Conservation (phyloP, 1,140 invertebrate species). For the Diorhabda sublineata region DNA sequence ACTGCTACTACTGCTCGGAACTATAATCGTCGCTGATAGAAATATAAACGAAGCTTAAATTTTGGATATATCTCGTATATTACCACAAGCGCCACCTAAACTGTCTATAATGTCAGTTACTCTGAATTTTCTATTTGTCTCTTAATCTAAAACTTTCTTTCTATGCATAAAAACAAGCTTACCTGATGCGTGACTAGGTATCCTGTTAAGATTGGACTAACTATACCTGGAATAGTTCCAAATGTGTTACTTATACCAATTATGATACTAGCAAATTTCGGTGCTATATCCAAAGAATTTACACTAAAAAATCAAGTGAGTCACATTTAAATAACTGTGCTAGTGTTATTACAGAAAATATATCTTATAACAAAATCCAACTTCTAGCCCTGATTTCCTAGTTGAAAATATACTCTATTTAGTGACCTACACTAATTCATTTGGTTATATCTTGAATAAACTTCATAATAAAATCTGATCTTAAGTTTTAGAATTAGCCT, state of each 20-base stretch:
- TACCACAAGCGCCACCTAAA: not conserved
- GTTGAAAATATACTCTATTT: too few species aligned
- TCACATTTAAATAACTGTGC: too few species aligned
- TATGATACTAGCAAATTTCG: slow-evolving; percentile 73
- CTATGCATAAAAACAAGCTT: not conserved
- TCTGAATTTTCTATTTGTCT: not conserved
- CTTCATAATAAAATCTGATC: too few species aligned
- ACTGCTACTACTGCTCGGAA: not conserved
- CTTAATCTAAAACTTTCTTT: not conserved
- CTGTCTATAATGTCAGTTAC: not conserved
- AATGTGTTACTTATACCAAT: slow-evolving; percentile 88
- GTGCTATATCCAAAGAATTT: slow-evolving; percentile 84
- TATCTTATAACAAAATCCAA: too few species aligned
- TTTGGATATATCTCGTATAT: not conserved
- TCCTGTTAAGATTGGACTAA: slow-evolving; percentile 78
- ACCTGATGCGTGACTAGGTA: slow-evolving; percentile 58
- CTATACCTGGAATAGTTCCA: slow-evolving; percentile 82
- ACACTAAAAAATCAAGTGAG: slow-evolving; percentile 56
- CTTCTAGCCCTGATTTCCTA: too few species aligned
- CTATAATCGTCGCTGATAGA: not conserved
- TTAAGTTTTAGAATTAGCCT: too few species aligned
- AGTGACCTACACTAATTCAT: too few species aligned
- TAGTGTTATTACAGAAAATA: too few species aligned
- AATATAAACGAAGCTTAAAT: not conserved
- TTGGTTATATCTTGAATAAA: too few species aligned